Evolutionary conservation across 2,797 vertebrate species (phyloP), one percentile per base, ranked within the genome.

Genomic region (Chromobotia macracanthus): DNA sequence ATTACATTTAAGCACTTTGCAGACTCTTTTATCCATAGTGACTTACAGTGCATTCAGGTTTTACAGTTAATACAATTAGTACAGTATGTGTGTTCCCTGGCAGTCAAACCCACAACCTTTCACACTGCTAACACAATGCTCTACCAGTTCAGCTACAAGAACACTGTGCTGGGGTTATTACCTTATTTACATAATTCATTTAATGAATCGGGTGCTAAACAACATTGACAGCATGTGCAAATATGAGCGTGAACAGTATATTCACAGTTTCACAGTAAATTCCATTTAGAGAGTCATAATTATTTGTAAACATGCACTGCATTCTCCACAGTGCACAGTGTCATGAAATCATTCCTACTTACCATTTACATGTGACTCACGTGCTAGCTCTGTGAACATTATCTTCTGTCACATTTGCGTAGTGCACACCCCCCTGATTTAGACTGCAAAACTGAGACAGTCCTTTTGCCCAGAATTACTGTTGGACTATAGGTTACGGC

Each of bases 401-500:
- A 75, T 28, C 66, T 75, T 41, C 61, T 77, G 73, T 79, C 80
- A 71, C 77, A 81, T 81, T 67, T 60, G 72, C 73, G 68, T 69
- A 73, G 60, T 77, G 70, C 83, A 13, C 51, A 19, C n/a, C 23
- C 41, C 84, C 84, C 83, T 81, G 65, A 88, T 90, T 87, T 65
- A 84, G 82, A 80, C 82, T 61, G 84, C 79, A 70, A 70, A 71
- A 77, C 78, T 53, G 76, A 83, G 75, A 79, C 81, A 83, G 82
- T 72, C 75, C 67, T 81, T 85, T 77, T 60, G 31, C 75, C 79
- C 70, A 60, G 78, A 83, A 90, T 89, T 84, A 81, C 84, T 72
- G 74, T 81, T 80, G 80, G 86, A 60, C 79, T 64, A 50, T 86
- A 69, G 60, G 80, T 86, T 84, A 89, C 89, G 90, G 89, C 89